These are phyloP conservation scores for Philereme vetulata DNA, from an alignment of 2,888 invertebrate species.

Conservation along the genomic window DNA sequence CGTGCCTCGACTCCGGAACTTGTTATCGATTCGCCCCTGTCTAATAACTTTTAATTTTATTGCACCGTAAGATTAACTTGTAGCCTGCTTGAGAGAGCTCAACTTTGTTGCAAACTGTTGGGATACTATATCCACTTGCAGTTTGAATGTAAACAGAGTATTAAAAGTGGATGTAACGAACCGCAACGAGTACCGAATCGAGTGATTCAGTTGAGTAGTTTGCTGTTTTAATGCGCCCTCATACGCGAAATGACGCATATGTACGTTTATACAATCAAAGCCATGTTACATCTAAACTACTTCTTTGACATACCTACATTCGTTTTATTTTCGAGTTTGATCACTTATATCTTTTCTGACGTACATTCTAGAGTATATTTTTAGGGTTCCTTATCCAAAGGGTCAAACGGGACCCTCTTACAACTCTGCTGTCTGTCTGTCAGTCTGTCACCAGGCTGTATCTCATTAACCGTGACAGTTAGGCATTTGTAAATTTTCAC, in stretches of 20 bases:
- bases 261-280: neutral
- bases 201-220: constrained; percentile 41
- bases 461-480: too few species aligned
- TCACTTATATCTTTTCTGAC: too few species aligned
- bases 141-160: constrained; percentile 29
- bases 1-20: constrained; percentile 62
- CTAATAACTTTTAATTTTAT: constrained; percentile 56
- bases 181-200: constrained; percentile 41
- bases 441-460: too few species aligned
- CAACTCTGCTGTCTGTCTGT: too few species aligned
- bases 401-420: too few species aligned
- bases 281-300: too few species aligned
- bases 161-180: constrained; percentile 48
- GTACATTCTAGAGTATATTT: too few species aligned
- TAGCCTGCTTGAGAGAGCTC: constrained; percentile 30
- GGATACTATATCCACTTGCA: neutral
- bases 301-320: too few species aligned
- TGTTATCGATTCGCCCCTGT: constrained; percentile 42
- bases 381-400: too few species aligned
- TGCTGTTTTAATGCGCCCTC: constrained; percentile 1
- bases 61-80: constrained; percentile 45
- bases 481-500: too few species aligned
- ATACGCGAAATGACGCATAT: constrained; percentile 10
- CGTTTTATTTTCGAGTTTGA: too few species aligned
- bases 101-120: constrained; percentile 40